These are phyloP conservation scores for Mayetiola destructor DNA, from an alignment of 2,888 invertebrate genomes.

Conservation along the genomic window DNA sequence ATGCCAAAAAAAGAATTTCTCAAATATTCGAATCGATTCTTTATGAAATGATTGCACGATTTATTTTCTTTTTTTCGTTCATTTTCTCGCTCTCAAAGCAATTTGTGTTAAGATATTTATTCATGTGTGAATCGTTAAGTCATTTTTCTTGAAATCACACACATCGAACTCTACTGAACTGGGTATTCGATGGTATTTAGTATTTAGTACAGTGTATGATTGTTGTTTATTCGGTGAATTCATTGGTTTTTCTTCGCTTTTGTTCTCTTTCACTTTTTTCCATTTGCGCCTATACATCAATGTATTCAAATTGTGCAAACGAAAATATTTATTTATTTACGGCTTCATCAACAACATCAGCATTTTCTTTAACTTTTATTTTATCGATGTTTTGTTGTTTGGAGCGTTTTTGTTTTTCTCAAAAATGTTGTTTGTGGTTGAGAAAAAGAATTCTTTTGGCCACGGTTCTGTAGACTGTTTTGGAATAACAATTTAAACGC, in stretches of 20 bases:
- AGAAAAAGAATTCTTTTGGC: not conserved
- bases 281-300: too few relatives aligned
- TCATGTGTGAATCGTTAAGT: constrained; percentile 12
- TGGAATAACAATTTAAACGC: constrained; percentile 10
- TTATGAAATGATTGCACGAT: constrained; percentile 8
- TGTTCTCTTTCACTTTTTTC: too few relatives aligned
- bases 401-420: not conserved
- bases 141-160: constrained; percentile 10
- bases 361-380: not conserved
- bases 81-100: too few relatives aligned
- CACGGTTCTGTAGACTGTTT: too few relatives aligned
- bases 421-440: not conserved
- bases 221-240: too few relatives aligned
- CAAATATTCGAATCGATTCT: too few relatives aligned
- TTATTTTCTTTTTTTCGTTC: too few relatives aligned
- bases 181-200: too few relatives aligned
- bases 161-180: constrained; percentile 2
- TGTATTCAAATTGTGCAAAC: not conserved
- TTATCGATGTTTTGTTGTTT: not conserved
- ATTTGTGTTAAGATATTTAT: constrained; percentile 11
- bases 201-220: too few relatives aligned
- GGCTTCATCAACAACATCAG: too few relatives aligned
- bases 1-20: too few relatives aligned
- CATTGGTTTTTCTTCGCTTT: not conserved
- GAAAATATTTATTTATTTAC: constrained; percentile 11